Conservation (phyloP, 2,113 vertebrate species). For the Todiramphus chloris region DNA sequence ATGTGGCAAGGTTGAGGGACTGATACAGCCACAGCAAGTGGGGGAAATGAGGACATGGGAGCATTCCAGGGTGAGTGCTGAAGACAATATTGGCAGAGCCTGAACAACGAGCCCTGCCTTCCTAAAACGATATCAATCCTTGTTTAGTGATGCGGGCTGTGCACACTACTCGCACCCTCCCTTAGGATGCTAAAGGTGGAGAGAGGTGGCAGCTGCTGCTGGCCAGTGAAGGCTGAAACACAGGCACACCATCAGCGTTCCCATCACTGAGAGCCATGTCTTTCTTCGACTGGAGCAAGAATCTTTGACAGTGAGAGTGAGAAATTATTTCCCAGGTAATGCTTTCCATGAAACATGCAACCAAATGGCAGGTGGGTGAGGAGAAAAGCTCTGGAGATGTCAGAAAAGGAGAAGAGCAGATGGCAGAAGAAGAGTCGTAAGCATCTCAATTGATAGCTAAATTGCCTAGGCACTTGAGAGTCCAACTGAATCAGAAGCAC, state of each 20-base stretch:
- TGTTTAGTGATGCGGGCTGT: neutral
- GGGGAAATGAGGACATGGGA: neutral
- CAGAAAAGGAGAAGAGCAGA: neutral
- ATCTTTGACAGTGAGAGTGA: neutral
- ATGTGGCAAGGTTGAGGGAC: neutral
- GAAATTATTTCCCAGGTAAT: neutral
- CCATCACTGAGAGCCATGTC: neutral
- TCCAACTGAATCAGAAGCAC: neutral
- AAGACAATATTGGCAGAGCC: neutral
- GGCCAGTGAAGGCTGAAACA: neutral
- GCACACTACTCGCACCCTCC: neutral
- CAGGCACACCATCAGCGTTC: neutral
- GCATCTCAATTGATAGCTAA: neutral
- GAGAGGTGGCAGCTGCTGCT: neutral
- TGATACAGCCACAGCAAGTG: neutral
- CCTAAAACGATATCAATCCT: neutral
- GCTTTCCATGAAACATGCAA: neutral
- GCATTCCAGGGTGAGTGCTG: neutral
- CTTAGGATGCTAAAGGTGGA: neutral
- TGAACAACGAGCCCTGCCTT: neutral
- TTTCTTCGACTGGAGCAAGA: neutral
- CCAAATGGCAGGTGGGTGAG: conserved; percentile 13
- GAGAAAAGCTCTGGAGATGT: conserved; percentile 11
- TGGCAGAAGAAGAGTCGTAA: neutral
- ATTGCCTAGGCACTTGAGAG: neutral